Evolutionary conservation across 2,113 vertebrate species (phyloP).

Genomic region (Elanoides forficatus): DNA sequence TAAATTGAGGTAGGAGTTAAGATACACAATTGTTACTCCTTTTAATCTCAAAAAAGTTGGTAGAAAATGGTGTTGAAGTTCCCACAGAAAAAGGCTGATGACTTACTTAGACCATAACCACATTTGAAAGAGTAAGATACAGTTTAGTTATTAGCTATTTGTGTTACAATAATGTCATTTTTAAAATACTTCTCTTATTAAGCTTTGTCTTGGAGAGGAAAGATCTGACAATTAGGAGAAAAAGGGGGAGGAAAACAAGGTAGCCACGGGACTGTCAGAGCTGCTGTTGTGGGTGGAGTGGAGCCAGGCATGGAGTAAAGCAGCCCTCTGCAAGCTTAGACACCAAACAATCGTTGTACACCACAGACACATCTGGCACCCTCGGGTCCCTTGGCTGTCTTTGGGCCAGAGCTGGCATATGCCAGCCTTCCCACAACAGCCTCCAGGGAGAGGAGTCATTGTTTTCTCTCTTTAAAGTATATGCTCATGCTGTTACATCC

Average conservation of each 20-base stretch:
- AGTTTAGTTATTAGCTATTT: not conserved
- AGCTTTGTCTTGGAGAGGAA: not conserved
- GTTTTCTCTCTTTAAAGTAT: not conserved
- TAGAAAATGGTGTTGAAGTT: not conserved
- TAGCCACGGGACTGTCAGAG: not conserved
- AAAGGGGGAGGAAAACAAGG: not conserved
- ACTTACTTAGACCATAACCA: not conserved
- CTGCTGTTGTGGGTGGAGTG: not conserved
- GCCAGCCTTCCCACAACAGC: not conserved
- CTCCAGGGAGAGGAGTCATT: not conserved
- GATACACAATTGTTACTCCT: not conserved
- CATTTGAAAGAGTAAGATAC: not conserved
- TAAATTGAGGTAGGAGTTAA: not conserved
- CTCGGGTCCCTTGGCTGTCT: not conserved
- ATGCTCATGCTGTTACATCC: not conserved
- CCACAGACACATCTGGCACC: not conserved
- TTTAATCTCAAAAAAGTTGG: not conserved
- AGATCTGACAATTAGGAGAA: not conserved
- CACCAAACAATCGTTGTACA: accelerated
- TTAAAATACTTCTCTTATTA: not conserved
- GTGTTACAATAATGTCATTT: not conserved
- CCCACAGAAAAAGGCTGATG: not conserved
- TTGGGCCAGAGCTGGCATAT: not conserved
- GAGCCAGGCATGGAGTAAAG: not conserved
- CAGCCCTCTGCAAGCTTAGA: not conserved